Base-by-base conservation (phyloP, 2,888 invertebrate genomes). In the Minunthozetes semirufus region DNA sequence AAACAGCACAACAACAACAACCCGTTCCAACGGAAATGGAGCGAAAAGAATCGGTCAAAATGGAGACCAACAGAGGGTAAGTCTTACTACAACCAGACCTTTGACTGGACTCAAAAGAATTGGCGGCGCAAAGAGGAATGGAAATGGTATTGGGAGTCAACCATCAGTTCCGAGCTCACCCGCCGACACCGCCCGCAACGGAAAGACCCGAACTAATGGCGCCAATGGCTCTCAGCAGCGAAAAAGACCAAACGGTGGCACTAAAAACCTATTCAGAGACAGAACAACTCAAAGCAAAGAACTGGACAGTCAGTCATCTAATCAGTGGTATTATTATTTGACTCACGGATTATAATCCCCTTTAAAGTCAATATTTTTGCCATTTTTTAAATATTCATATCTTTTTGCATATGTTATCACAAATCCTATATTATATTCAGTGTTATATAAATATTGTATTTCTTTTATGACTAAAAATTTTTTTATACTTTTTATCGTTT, bases 301-400 rank as follows among this genome's bases (percentile, higher is more conserved):
- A 63, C 33, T 63, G 33, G 29, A 63, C 33, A 25, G 38, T 9
- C 33, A 63, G 38, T 33, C 63, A 33, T 63, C 63, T n/a, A 61
- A 61, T 38, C 29, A 19, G 0, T 56, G 63, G 29, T 63, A 27
- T 63, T 63, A 63, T 17, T 33, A 63, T 17, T 33, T 38, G 17
- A 63, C 22, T 63, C n/a, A n/a, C n/a, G 17, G 17, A n/a, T 63
- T 27, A 33, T 33, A 63, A 61, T 61, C 22, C 22, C 8, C 33
- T 59, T 27, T 61, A 61, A 8, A 56, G 56, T 56, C 56, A 8
- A 56, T 22, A 13, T 5, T 22, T 8, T 56, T 56, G n/a, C 22
- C 22, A 63, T 63, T 63, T 27, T 63, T 17, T 27, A 33, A 63
- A 29, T 17, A 33, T 29, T 63, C 17, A 38, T 25, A 56, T 25